Percentiles rank a stretch among this genome's conserved stretches.
These are phyloP conservation scores for Globia sparganii DNA, from an alignment of 2,888 invertebrate species.

Conservation along the genomic window DNA sequence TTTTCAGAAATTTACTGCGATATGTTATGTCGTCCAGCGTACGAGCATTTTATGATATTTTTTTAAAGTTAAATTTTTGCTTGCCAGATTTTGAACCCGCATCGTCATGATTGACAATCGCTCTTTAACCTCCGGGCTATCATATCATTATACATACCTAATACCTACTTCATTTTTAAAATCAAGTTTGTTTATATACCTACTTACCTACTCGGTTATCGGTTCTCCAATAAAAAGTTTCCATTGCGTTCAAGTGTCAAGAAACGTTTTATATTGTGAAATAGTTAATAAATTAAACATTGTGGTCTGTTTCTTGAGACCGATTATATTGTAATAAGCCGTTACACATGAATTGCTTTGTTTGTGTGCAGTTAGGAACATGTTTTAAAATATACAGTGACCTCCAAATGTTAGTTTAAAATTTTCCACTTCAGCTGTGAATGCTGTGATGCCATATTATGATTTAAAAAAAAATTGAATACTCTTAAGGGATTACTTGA, in stretches of 20 bases:
- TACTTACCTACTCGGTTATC: conserved; percentile 40
- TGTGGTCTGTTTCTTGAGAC: conserved; percentile 2
- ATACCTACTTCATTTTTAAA: conserved; percentile 12
- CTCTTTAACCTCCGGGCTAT: conserved; percentile 25
- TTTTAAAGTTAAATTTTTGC: background rate
- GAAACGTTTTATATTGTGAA: conserved; percentile 37
- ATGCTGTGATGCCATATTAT: too few relatives aligned
- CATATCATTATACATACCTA: background rate
- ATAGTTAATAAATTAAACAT: conserved; percentile 42
- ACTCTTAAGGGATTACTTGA: too few relatives aligned
- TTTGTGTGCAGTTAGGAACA: conserved; percentile 14
- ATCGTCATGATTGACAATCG: background rate
- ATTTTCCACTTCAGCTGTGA: too few relatives aligned
- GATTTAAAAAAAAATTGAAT: too few relatives aligned
- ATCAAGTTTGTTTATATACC: conserved; percentile 17
- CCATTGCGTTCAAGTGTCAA: conserved; percentile 23
- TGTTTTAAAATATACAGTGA: background rate
- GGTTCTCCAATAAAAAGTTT: conserved; percentile 23
- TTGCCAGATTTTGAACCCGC: background rate
- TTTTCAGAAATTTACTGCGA: too few relatives aligned
- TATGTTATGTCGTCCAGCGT: too few relatives aligned
- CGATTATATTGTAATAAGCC: conserved; percentile 17
- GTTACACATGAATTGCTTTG: background rate
- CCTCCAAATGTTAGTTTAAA: too few relatives aligned
- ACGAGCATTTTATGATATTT: background rate